Evolutionary conservation across 1,140 invertebrate species (phyloP).

Genomic region (Euglossa dilemma): DNA sequence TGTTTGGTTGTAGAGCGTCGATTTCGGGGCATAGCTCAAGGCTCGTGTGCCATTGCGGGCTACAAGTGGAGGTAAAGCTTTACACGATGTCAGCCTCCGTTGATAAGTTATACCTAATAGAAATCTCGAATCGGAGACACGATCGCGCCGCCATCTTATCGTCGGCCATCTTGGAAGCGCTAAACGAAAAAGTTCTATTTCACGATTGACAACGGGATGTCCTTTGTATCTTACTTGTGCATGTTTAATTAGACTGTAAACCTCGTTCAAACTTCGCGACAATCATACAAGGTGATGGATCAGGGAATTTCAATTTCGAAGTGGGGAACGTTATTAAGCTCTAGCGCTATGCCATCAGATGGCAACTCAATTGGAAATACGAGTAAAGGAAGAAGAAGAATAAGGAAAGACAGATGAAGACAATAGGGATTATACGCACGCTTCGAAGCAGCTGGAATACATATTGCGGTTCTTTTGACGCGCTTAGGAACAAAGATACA

Average conservation of each 20-base stretch:
- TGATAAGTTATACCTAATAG: constrained; percentile 32
- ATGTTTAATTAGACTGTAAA: not conserved
- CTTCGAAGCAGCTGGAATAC: not conserved
- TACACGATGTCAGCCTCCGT: no score
- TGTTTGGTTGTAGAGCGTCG: no score
- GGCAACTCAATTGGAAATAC: not conserved
- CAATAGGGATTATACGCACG: not conserved
- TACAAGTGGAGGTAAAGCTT: no score
- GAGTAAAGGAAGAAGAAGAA: not conserved
- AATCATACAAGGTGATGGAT: not conserved
- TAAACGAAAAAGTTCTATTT: no score
- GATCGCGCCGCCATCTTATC: not conserved
- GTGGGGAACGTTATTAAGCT: constrained; percentile 18
- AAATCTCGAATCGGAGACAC: constrained; percentile 37
- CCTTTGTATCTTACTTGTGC: no score
- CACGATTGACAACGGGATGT: no score
- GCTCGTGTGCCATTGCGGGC: no score
- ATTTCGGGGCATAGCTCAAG: no score
- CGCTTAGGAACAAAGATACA: constrained; percentile 28
- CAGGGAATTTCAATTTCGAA: not conserved
- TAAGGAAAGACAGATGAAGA: not conserved
- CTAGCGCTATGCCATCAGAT: not conserved
- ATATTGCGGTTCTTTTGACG: not conserved
- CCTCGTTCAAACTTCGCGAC: not conserved
- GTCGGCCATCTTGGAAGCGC: not conserved